Evolutionary conservation across 2,888 invertebrate genomes (phyloP).

Genomic region (Tubiluchus corallicola): DNA sequence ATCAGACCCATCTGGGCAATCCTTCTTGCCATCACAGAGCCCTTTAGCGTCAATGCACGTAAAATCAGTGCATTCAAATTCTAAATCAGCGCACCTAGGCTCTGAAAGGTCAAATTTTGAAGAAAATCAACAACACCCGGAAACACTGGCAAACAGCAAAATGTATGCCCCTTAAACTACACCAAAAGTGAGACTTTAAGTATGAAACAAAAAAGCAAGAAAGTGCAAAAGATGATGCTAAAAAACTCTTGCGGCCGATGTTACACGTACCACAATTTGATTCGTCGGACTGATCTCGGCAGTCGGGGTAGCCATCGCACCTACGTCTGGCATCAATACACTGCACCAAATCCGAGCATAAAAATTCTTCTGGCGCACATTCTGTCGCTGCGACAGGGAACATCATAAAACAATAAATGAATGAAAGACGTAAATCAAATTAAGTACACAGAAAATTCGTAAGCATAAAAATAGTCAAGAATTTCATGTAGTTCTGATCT

Average conservation of each 20-base stretch:
- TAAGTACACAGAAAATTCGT: too few relatives aligned
- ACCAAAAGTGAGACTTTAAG: too few relatives aligned
- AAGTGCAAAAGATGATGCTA: too few relatives aligned
- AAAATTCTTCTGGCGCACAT: not conserved
- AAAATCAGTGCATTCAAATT: constrained; percentile 6
- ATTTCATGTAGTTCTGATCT: too few relatives aligned
- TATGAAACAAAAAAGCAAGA: too few relatives aligned
- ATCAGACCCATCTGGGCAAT: not conserved
- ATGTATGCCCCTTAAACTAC: too few relatives aligned
- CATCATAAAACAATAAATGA: not conserved
- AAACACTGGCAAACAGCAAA: too few relatives aligned
- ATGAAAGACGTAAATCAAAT: too few relatives aligned
- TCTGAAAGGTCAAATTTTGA: too few relatives aligned
- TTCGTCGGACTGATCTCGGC: not conserved
- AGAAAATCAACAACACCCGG: too few relatives aligned
- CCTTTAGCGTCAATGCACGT: constrained; percentile 41
- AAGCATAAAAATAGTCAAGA: too few relatives aligned
- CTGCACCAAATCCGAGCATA: not conserved
- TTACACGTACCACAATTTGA: not conserved
- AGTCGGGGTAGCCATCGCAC: not conserved
- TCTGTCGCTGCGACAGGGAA: not conserved
- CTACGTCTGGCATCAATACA: not conserved
- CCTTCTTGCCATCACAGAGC: constrained; percentile 9
- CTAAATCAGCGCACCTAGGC: not conserved
- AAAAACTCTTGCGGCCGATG: too few relatives aligned